Evolutionary conservation across 2,113 vertebrate genomes (phyloP).

Genomic region (Bujurquina vittata): DNA sequence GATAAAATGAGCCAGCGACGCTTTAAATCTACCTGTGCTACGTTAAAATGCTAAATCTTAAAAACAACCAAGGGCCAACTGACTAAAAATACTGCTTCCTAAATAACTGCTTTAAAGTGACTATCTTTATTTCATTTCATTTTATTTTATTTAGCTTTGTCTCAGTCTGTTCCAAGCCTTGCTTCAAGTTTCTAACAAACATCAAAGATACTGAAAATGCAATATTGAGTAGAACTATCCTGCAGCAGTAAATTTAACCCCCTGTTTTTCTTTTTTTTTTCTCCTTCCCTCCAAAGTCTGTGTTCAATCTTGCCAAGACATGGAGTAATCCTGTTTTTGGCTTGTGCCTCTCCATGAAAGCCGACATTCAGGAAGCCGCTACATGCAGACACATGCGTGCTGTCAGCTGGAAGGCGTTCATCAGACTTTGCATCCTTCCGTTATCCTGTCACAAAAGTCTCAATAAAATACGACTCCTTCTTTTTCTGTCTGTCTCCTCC

Average conservation of each 20-base stretch:
- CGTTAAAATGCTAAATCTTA: neutral
- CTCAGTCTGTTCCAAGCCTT: neutral
- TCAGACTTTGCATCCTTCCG: slow-evolving; percentile 53
- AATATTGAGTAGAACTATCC: neutral
- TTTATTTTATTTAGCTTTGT: neutral
- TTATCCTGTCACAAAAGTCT: slow-evolving; percentile 41
- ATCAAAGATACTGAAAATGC: neutral
- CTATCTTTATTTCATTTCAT: neutral
- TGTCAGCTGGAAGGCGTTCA: slow-evolving; percentile 67
- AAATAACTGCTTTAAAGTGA: neutral
- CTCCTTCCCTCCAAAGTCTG: slow-evolving; percentile 10
- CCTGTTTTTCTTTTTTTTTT: neutral
- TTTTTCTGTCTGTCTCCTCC: slow-evolving; percentile 19
- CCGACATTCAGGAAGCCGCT: slow-evolving; percentile 46
- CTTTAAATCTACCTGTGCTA: neutral
- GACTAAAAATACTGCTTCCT: neutral
- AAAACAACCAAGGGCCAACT: neutral
- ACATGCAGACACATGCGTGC: slow-evolving; percentile 43
- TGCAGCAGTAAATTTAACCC: slow-evolving; percentile 23
- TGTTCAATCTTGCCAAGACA: slow-evolving; percentile 50
- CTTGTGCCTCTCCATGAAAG: slow-evolving; percentile 44
- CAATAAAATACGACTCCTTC: slow-evolving; percentile 23
- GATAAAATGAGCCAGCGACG: neutral
- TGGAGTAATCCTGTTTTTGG: slow-evolving; percentile 72
- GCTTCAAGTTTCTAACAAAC: slow-evolving; percentile 6